Conservation (phyloP, 2,797 vertebrate genomes). For the Eospalax fontanierii region DNA sequence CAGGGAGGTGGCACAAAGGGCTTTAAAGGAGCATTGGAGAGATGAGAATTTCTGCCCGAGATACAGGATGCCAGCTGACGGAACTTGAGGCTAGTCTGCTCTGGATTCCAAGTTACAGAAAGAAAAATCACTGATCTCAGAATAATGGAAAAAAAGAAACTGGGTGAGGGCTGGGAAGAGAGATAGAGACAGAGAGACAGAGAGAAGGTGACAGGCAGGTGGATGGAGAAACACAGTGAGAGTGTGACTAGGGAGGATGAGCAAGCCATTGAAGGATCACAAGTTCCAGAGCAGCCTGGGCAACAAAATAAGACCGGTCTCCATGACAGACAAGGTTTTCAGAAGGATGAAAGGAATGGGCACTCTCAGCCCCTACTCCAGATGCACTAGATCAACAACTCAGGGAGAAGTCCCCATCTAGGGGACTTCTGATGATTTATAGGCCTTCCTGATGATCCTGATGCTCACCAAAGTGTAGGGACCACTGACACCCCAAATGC, state of each 20-base stretch:
- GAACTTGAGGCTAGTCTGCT: neutral
- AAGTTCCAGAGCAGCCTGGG: neutral
- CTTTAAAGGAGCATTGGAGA: neutral
- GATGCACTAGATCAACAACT: neutral
- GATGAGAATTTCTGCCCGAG: neutral
- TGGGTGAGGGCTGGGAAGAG: fast-evolving
- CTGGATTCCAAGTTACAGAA: constrained; percentile 1
- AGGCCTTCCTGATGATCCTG: neutral
- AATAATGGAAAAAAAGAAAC: neutral
- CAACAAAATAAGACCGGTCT: neutral
- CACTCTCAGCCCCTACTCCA: neutral
- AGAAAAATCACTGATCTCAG: neutral
- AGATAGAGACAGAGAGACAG: neutral
- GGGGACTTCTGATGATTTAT: neutral
- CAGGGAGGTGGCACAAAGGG: constrained; percentile 47
- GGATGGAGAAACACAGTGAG: neutral
- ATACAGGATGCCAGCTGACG: neutral
- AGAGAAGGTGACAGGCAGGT: neutral
- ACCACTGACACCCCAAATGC: neutral
- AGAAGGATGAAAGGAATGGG: neutral
- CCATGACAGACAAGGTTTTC: neutral
- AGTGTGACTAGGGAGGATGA: neutral
- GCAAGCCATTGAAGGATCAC: neutral
- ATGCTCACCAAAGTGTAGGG: neutral
- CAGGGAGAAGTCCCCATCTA: neutral